Evolutionary conservation across 2,888 invertebrate species (phyloP).

Genomic region (Meteorus cinctellus): DNA sequence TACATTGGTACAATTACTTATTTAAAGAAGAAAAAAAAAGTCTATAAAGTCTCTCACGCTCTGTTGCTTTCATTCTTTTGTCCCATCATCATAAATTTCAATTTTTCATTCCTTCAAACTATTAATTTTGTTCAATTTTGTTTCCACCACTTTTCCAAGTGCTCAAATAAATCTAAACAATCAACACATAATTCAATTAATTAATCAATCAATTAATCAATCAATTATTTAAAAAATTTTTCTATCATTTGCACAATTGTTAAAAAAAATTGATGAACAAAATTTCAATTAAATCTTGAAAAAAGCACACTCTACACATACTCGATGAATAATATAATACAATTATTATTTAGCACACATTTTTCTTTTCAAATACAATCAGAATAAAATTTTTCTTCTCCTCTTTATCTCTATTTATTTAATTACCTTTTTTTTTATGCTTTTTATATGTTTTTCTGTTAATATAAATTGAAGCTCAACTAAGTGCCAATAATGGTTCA

Average conservation of each 20-base stretch:
- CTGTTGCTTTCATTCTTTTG: conserved; percentile 6
- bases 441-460: background rate
- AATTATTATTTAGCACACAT: background rate
- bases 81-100: background rate
- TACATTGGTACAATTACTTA: conserved; percentile 5
- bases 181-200: too few relatives aligned
- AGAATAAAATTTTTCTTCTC: background rate
- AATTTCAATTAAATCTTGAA: too few relatives aligned
- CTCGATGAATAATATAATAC: background rate
- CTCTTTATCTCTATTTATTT: background rate
- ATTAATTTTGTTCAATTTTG: background rate
- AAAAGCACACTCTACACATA: conserved; percentile 4
- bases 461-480: conserved; percentile 60
- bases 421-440: background rate
- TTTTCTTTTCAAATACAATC: background rate
- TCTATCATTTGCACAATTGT: too few relatives aligned
- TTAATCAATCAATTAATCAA: too few relatives aligned
- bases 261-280: background rate
- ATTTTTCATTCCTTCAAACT: background rate
- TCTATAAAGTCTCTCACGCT: conserved; percentile 16
- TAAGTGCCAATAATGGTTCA: conserved; percentile 69
- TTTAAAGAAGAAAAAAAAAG: conserved; percentile 4
- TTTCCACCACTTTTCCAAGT: too few relatives aligned
- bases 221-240: too few relatives aligned
- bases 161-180: too few relatives aligned